A percentile compares a stretch with the other conserved stretches of the same genome.
Evolutionary conservation across 2,797 vertebrate species (phyloP).

Genomic region (Chaetodon trifasciatus): DNA sequence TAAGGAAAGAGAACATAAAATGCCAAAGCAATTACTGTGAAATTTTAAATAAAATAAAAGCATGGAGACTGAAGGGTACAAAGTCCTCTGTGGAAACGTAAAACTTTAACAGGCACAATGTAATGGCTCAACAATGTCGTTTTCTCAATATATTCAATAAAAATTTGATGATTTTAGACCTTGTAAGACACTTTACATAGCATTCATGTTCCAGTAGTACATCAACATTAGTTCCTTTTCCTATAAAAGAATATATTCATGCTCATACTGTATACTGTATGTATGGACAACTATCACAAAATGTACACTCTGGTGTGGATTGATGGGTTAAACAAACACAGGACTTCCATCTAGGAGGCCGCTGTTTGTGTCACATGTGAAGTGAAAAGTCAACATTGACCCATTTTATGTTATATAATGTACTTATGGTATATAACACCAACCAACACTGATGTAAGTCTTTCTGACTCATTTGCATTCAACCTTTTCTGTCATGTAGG

Average conservation of each 20-base stretch:
- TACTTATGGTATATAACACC: too few relatives aligned
- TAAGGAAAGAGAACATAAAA: slow-evolving; percentile 8
- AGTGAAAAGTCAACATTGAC: too few relatives aligned
- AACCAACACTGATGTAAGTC: too few relatives aligned
- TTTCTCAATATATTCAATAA: not conserved
- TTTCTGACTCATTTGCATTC: too few relatives aligned
- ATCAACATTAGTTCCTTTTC: not conserved
- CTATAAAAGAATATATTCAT: not conserved
- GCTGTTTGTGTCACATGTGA: too few relatives aligned
- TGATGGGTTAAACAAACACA: not conserved
- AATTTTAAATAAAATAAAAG: slow-evolving; percentile 21
- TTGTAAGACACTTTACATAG: not conserved
- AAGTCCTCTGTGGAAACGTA: not conserved
- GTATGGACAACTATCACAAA: not conserved
- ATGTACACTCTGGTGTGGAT: not conserved
- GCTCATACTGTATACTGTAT: not conserved
- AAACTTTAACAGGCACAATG: not conserved
- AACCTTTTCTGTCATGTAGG: too few relatives aligned
- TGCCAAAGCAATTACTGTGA: slow-evolving; percentile 38
- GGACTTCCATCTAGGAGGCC: too few relatives aligned
- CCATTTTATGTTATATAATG: too few relatives aligned
- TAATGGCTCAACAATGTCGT: not conserved
- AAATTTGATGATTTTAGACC: not conserved
- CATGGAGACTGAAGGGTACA: not conserved
- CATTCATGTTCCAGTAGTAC: not conserved